Evolutionary conservation across 2,888 invertebrate genomes (phyloP), one percentile per base, ranked within the genome.

Genomic region (Polyommatus icarus): DNA sequence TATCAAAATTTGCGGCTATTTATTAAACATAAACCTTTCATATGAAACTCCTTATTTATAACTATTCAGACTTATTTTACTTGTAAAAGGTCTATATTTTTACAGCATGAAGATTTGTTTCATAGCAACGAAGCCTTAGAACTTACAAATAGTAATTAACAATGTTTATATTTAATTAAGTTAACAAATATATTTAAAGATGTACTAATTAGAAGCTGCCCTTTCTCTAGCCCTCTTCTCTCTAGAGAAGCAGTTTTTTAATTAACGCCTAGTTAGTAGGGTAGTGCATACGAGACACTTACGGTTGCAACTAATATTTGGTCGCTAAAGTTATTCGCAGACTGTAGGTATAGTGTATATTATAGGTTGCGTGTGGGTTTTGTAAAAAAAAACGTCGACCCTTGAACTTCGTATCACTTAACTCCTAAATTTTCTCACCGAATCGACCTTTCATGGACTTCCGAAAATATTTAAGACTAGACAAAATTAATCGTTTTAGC

Each of bases 191-290:
- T 61, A 61, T 12, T 3, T 61, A 61, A 61, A 61, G 24, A 61
- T 59, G 59, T 20, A 20, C 24, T 61, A 61, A 61, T 61, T 61
- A 24, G 61, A 10, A 61, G 24, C 12, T 10, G 12, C 12, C 61
- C 59, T 20, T 59, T 59, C 59, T 20, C 59, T n/a, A n/a, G 59
- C 59, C 59, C 12, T 61, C 24, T 24, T 24, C 10, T 12, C 61
- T 61, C 61, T 61, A 61, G 61, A 61, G 24, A 12, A 24, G 10
- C 24, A 24, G 24, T 61, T 24, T 61, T 61, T 61, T 61, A 61
- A 61, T 61, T 61, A 61, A 61, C 24, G 20, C 59, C 59, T 20
- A 20, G 59, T 59, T 59, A 20, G 59, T 57, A 57, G 57, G n/a
- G 20, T 10, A 5, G 59, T 20, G 20, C 59, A 59, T 7, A 59